Evolutionary conservation across 2,888 invertebrate genomes (phyloP).

Genomic region (Agelastica alni): DNA sequence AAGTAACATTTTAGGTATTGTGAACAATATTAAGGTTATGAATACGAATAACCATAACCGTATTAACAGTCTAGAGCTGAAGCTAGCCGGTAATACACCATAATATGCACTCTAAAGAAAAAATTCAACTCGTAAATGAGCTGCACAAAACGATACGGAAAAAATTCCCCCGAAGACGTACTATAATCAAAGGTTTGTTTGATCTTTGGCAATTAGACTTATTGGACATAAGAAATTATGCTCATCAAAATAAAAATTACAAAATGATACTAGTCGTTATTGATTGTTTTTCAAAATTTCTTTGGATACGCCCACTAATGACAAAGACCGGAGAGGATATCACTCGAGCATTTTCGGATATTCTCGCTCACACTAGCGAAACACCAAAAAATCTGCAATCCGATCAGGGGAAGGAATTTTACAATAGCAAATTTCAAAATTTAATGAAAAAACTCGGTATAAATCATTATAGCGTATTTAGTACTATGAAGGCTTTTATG

Average conservation of each 20-base stretch:
- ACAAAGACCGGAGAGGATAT: neutral
- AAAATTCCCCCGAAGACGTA: too few relatives aligned
- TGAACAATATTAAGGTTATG: too few relatives aligned
- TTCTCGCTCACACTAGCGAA: neutral
- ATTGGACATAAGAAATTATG: conserved; percentile 45
- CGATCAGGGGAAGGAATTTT: conserved; percentile 44
- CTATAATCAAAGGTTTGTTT: too few relatives aligned
- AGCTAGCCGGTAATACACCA: too few relatives aligned
- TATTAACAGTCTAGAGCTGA: too few relatives aligned
- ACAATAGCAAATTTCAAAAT: conserved; percentile 35
- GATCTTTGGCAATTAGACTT: too few relatives aligned
- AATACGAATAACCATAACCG: too few relatives aligned
- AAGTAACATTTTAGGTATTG: too few relatives aligned
- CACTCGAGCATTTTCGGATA: neutral
- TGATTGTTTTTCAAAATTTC: neutral
- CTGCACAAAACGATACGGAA: too few relatives aligned
- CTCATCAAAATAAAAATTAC: conserved; percentile 17
- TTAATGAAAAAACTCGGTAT: conserved; percentile 33
- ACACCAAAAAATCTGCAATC: conserved; percentile 26
- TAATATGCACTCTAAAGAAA: too few relatives aligned
- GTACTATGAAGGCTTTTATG: conserved; percentile 36
- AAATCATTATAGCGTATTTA: conserved; percentile 34
- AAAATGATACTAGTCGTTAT: too few relatives aligned
- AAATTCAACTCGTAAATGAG: too few relatives aligned
- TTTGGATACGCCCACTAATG: neutral